Evolutionary conservation across 2,797 vertebrate species (phyloP).

Genomic region (Protosalanx chinensis): DNA sequence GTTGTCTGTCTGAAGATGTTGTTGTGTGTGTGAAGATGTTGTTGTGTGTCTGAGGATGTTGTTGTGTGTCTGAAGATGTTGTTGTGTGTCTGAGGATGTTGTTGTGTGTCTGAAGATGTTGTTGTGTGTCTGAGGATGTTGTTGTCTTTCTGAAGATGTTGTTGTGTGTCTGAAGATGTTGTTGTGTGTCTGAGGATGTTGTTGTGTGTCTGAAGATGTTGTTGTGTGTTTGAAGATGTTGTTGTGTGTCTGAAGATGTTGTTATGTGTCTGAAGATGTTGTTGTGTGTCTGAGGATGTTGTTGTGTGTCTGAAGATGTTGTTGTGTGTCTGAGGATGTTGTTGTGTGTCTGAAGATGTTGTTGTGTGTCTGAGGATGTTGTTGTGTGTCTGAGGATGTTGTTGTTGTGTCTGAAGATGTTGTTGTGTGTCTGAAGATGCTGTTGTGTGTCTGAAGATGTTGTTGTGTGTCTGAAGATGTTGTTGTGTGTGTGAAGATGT

Average conservation of each 20-base stretch:
- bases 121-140: conserved; percentile 4
- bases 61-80: background rate
- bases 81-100: conserved; percentile 4
- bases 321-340: conserved; percentile 4
- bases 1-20: no score
- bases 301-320: background rate
- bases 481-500: conserved; percentile 6
- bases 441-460: conserved; percentile 6
- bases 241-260: background rate
- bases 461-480: background rate
- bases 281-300: no score
- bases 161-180: background rate
- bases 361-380: conserved; percentile 4
- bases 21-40: background rate
- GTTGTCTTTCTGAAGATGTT: no score
- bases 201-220: background rate
- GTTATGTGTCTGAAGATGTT: conserved; percentile 5
- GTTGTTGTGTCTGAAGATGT: conserved; percentile 5
- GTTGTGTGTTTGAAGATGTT: conserved; percentile 5
- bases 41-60: conserved; percentile 4
- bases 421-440: background rate
- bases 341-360: background rate
- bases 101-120: background rate
- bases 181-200: conserved; percentile 4
- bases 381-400: background rate